These are phyloP conservation scores for Tetropium fuscum DNA, from an alignment of 2,888 invertebrate species.

Conservation along the genomic window DNA sequence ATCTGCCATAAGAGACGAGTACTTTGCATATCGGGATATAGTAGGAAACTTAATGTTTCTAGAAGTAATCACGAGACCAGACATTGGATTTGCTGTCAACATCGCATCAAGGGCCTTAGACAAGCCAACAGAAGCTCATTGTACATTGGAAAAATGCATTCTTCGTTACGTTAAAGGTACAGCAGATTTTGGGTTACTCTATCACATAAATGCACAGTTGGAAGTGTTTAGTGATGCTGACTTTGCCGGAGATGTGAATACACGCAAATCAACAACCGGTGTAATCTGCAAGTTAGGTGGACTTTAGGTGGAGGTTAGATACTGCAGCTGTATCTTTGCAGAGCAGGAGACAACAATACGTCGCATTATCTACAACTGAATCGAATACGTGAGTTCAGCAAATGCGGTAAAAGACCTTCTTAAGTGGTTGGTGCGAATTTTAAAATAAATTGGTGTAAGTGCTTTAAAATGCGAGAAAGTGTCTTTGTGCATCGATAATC, in stretches of 20 bases:
- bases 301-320: too few species aligned
- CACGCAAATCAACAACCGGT: not conserved
- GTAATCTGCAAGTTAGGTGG: not conserved
- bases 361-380: conserved; percentile 1
- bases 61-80: not conserved
- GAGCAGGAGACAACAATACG: not conserved
- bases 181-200: not conserved
- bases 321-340: too few species aligned
- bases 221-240: not conserved
- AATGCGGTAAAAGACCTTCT: not conserved
- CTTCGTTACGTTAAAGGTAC: not conserved
- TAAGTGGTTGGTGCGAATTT: not conserved
- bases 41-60: conserved; percentile 4
- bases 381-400: not conserved
- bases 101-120: conserved; percentile 3
- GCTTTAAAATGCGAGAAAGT: too few species aligned
- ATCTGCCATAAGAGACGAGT: not conserved
- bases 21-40: not conserved
- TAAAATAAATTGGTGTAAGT: conserved; percentile 1
- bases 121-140: not conserved
- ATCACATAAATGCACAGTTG: not conserved
- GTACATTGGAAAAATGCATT: not conserved
- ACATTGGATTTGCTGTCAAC: not conserved
- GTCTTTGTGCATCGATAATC: not conserved
- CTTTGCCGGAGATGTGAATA: not conserved